phyloP scores from a whole-genome alignment of 2,888 invertebrate species.

The Osmoderma eremita region DNA sequence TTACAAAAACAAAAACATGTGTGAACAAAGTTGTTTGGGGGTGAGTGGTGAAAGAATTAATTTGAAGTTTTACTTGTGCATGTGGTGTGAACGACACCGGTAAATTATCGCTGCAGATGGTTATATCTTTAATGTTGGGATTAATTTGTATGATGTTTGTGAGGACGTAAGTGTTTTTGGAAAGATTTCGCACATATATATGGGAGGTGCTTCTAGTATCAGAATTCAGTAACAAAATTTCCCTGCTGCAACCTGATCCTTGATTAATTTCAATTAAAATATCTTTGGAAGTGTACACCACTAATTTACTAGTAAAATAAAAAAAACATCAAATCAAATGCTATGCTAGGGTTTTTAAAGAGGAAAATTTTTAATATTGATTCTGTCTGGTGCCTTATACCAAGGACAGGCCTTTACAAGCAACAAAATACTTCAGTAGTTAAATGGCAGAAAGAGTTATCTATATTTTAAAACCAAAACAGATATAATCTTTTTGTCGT shows the following conservation, averaged over 20 bases:
- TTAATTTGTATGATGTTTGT: conserved; percentile 16
- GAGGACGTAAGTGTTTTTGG: conserved; percentile 8
- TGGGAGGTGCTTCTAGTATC: background rate
- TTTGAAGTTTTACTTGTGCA: conserved; percentile 3
- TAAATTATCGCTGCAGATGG: background rate
- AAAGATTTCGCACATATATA: conserved; percentile 13
- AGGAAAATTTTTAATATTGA: background rate
- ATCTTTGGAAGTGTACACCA: background rate
- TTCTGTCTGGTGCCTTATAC: no score
- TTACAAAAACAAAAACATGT: background rate
- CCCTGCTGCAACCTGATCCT: conserved; percentile 11
- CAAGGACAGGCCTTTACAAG: no score
- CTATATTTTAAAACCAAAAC: no score
- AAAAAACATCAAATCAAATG: background rate
- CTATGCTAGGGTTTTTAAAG: background rate
- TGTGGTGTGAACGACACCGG: conserved; percentile 9
- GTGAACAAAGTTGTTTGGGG: conserved; percentile 12
- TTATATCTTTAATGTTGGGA: background rate
- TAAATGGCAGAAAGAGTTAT: no score
- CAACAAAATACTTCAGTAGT: no score
- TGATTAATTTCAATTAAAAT: conserved; percentile 22
- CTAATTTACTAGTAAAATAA: conserved; percentile 12
- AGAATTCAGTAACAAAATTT: conserved; percentile 11
- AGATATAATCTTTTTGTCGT: no score
- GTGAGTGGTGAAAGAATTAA: background rate